Evolutionary conservation across 1,140 invertebrate species (phyloP).

Genomic region (Lordiphosa stackelbergi): DNA sequence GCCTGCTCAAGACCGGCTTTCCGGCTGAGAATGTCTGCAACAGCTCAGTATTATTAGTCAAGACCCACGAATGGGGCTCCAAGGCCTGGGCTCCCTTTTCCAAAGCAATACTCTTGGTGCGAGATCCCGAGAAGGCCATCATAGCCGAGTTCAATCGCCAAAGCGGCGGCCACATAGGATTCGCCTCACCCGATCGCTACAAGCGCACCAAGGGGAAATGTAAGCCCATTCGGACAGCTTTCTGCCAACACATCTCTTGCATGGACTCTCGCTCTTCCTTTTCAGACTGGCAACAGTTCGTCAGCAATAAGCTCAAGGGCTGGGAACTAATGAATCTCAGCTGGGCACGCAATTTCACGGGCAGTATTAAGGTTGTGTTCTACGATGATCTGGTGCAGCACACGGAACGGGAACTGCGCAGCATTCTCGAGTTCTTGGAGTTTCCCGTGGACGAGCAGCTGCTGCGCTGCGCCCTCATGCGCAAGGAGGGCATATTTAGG

Average conservation of each 20-base stretch:
- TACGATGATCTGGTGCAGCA: slow-evolving; percentile 84
- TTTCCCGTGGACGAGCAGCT: slow-evolving; percentile 78
- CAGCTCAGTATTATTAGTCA: slow-evolving; percentile 86
- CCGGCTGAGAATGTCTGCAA: slow-evolving; percentile 87
- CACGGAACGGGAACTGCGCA: slow-evolving; percentile 80
- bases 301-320: slow-evolving; percentile 81
- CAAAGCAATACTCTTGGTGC: slow-evolving; percentile 83
- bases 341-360: slow-evolving; percentile 84
- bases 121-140: slow-evolving; percentile 85
- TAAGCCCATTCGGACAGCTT: slow-evolving; percentile 63
- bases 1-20: slow-evolving; percentile 85
- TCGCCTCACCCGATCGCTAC: slow-evolving; percentile 82
- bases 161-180: slow-evolving; percentile 84
- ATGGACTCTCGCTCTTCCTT: slow-evolving; percentile 3
- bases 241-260: background rate
- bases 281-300: slow-evolving; percentile 85
- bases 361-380: slow-evolving; percentile 83
- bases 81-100: slow-evolving; percentile 80
- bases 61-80: slow-evolving; percentile 87
- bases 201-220: slow-evolving; percentile 81
- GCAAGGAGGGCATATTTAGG: slow-evolving; percentile 85
- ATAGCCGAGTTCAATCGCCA: slow-evolving; percentile 86
- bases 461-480: slow-evolving; percentile 80
- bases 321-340: slow-evolving; percentile 84
- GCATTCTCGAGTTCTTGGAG: slow-evolving; percentile 82